phyloP scores from a whole-genome alignment of 2,113 vertebrate genomes.

The Tragulus kanchil region DNA sequence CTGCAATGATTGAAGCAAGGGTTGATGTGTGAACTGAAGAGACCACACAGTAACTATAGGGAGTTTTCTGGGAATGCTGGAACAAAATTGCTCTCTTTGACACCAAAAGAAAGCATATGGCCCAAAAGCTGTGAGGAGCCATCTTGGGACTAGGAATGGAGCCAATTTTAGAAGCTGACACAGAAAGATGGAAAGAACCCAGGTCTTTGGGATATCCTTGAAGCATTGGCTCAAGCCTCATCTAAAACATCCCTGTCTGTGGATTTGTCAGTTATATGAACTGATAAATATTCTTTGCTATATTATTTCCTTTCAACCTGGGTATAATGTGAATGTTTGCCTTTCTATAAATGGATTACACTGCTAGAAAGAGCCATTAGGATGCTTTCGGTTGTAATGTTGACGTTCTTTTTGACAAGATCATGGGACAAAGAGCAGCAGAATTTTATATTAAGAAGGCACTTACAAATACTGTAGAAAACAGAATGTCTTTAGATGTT shows the following conservation, averaged over 20 bases:
- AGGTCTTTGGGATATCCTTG: not conserved
- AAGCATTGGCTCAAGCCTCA: not conserved
- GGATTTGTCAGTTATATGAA: constrained; percentile 5
- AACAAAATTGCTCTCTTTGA: constrained; percentile 31
- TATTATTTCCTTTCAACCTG: not conserved
- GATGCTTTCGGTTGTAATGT: not conserved
- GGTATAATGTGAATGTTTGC: not conserved
- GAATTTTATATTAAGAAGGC: constrained; percentile 15
- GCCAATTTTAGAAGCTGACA: not conserved
- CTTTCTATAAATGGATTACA: not conserved
- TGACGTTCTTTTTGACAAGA: not conserved
- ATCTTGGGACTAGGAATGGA: not conserved
- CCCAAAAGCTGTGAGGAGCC: not conserved
- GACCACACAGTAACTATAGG: not conserved
- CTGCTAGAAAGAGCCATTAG: not conserved
- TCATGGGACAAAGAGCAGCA: not conserved
- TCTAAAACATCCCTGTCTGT: not conserved
- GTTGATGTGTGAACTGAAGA: not conserved
- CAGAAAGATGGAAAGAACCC: not conserved
- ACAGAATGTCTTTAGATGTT: not conserved
- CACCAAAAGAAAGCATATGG: not conserved
- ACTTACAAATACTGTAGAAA: constrained; percentile 17
- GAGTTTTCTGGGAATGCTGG: not conserved
- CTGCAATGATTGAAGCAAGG: not conserved
- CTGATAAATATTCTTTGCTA: not conserved